Conservation (phyloP, 2,113 vertebrate genomes). For the Cardinalis cardinalis region DNA sequence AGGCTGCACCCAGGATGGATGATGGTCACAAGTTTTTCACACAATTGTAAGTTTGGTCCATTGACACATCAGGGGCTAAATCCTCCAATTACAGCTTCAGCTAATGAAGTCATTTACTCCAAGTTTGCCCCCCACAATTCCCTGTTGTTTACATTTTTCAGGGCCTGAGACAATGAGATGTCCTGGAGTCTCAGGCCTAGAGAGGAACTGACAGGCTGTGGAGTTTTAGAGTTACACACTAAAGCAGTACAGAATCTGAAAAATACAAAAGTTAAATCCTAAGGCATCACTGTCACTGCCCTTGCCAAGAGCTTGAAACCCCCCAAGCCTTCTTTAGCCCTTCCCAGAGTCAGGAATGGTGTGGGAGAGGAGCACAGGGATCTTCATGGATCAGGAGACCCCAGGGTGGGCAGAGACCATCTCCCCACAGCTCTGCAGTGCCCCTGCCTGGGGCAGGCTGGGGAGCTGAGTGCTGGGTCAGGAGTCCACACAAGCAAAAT, state of each 20-base stretch:
- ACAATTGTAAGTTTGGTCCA: not conserved
- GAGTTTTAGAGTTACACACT: too few species aligned
- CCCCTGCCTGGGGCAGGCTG: not conserved
- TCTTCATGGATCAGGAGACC: not conserved
- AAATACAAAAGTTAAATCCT: not conserved
- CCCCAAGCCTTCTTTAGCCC: not conserved
- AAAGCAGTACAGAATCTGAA: not conserved
- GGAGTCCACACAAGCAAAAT: not conserved
- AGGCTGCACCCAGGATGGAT: not conserved
- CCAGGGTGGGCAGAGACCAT: fast-evolving
- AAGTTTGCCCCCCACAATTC: fast-evolving
- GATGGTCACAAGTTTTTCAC: not conserved
- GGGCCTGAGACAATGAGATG: too few species aligned
- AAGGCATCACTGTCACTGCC: not conserved
- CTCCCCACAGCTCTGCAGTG: not conserved
- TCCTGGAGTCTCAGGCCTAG: not conserved
- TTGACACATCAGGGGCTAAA: not conserved
- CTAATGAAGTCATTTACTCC: fast-evolving
- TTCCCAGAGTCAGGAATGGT: fast-evolving
- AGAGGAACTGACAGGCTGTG: not conserved
- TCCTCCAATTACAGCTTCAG: not conserved
- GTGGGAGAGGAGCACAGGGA: fast-evolving
- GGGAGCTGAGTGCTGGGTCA: not conserved
- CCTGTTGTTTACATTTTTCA: not conserved
- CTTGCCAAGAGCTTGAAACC: not conserved